phyloP scores from a whole-genome alignment of 2,888 invertebrate genomes.

The Pheosia tremula region DNA sequence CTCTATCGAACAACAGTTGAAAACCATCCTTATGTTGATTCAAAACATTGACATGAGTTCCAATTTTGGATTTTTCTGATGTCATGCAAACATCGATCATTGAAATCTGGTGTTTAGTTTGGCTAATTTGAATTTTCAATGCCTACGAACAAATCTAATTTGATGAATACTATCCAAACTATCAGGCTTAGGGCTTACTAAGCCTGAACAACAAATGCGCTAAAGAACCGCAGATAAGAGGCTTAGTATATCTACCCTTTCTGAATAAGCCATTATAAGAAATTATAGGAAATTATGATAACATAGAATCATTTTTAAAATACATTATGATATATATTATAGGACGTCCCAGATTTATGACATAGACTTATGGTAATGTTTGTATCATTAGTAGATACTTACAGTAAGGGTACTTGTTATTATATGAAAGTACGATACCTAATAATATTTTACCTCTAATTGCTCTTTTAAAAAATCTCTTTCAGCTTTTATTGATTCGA shows the following conservation, averaged over 20 bases:
- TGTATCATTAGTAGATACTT: too few species aligned
- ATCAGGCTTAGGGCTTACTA: too few species aligned
- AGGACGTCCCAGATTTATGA: too few species aligned
- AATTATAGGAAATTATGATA: too few species aligned
- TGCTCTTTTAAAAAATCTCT: constrained; percentile 51
- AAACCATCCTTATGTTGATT: constrained; percentile 52
- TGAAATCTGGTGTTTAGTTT: constrained; percentile 54
- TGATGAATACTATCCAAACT: neutral
- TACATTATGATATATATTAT: too few species aligned
- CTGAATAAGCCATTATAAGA: too few species aligned
- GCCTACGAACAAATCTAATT: constrained; percentile 43
- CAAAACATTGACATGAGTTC: constrained; percentile 48
- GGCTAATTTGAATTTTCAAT: constrained; percentile 53
- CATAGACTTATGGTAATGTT: too few species aligned
- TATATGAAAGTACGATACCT: neutral
- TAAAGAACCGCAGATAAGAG: too few species aligned
- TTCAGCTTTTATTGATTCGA: constrained; percentile 50
- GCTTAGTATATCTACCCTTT: too few species aligned
- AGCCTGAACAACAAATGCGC: too few species aligned
- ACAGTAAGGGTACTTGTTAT: neutral
- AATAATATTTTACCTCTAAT: constrained; percentile 53
- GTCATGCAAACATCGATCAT: constrained; percentile 61
- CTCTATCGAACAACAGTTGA: constrained; percentile 54
- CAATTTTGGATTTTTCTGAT: constrained; percentile 62
- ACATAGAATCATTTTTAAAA: too few species aligned